A percentile compares a stretch with the other conserved stretches of the same genome.
phyloP scores from a whole-genome alignment of 2,888 invertebrate species.

The Tuberolachnus salignus region DNA sequence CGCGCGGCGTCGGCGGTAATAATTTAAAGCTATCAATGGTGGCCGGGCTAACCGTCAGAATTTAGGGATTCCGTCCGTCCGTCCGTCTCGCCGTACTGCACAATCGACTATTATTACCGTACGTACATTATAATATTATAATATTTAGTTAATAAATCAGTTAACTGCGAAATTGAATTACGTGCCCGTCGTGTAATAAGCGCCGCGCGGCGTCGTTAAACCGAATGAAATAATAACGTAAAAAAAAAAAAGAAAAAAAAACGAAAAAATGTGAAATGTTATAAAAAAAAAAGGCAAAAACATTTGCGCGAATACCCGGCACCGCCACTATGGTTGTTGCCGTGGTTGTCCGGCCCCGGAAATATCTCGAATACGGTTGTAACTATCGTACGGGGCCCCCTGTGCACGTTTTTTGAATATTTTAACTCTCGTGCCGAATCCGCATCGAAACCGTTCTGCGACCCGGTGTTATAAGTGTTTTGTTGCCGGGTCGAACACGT shows the following conservation, averaged over 20 bases:
- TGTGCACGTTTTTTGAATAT: conserved; percentile 35
- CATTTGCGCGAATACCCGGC: conserved; percentile 1
- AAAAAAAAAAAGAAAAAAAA: conserved; percentile 1
- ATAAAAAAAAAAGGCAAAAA: conserved; percentile 18
- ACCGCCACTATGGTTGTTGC: no score
- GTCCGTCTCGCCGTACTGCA: not conserved
- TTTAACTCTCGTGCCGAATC: not conserved
- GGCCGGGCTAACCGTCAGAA: conserved; percentile 6
- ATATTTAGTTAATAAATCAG: conserved; percentile 33
- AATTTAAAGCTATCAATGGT: conserved; percentile 29
- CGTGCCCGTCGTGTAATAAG: conserved; percentile 33
- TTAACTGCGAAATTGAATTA: conserved; percentile 34
- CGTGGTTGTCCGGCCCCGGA: conserved; percentile 22
- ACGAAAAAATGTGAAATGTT: no score
- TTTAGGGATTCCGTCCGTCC: conserved; percentile 19
- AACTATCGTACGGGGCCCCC: conserved; percentile 3
- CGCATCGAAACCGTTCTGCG: not conserved
- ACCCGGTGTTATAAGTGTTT: conserved; percentile 4
- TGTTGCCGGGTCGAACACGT: not conserved
- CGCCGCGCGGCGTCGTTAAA: conserved; percentile 12
- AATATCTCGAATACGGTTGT: conserved; percentile 38
- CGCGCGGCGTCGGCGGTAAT: not conserved
- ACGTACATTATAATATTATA: no score
- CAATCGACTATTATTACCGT: not conserved
- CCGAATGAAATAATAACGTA: not conserved